Percentiles rank a stretch among this genome's conserved stretches.
Conservation (phyloP, 2,113 vertebrate species). For the Macaca nemestrina region DNA sequence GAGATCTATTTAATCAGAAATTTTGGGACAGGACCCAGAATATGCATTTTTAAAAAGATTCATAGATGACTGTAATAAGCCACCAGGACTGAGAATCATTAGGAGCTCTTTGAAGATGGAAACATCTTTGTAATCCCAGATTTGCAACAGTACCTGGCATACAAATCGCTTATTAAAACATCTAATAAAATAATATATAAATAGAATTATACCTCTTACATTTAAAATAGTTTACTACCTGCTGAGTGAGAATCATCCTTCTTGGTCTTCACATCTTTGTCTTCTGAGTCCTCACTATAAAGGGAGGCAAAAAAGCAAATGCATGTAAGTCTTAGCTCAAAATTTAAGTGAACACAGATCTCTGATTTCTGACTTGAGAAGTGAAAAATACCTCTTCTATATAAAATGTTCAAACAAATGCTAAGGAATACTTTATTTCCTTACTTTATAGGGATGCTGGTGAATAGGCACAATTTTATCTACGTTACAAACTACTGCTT, state of each 20-base stretch:
- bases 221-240: slow-evolving; percentile 85
- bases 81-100: neutral
- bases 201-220: neutral
- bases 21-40: neutral
- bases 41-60: neutral
- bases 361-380: neutral
- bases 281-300: slow-evolving; percentile 97
- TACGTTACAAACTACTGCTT: neutral
- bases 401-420: neutral
- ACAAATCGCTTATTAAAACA: neutral
- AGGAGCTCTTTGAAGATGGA: neutral
- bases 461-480: slow-evolving; percentile 3
- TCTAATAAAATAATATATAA: neutral
- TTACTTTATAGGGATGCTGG: neutral
- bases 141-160: neutral
- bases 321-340: neutral
- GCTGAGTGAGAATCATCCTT: slow-evolving; percentile 93
- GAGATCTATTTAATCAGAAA: neutral
- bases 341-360: neutral
- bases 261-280: slow-evolving; percentile 97
- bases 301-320: neutral
- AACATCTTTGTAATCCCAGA: neutral
- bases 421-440: neutral
- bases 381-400: neutral
- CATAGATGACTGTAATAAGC: neutral